Percentiles rank a stretch among this genome's conserved stretches.
Conservation (phyloP, 1,140 invertebrate genomes). For the Heliconius himera region DNA sequence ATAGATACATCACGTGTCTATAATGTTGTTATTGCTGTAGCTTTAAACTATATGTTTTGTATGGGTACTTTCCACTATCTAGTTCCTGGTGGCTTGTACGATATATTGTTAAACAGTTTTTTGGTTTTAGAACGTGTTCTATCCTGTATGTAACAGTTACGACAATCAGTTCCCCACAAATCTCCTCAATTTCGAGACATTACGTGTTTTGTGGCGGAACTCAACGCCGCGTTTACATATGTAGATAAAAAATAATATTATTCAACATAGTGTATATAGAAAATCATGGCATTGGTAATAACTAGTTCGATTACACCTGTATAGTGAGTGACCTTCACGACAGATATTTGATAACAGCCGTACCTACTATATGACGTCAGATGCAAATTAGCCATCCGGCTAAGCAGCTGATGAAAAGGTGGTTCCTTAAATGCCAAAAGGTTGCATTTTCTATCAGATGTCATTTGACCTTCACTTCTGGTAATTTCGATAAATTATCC, state of each 20-base stretch:
- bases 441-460: conserved; percentile 21
- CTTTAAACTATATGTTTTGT: too few species aligned
- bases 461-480: not conserved
- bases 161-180: too few species aligned
- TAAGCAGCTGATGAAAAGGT: conserved; percentile 33
- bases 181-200: too few species aligned
- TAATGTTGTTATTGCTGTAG: too few species aligned
- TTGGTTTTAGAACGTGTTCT: too few species aligned
- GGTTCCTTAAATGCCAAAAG: conserved; percentile 15
- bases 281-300: not conserved
- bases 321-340: conserved; percentile 15
- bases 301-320: conserved; percentile 3
- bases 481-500: too few species aligned
- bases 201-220: too few species aligned
- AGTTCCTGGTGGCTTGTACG: too few species aligned
- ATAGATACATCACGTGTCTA: not conserved
- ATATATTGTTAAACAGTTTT: too few species aligned
- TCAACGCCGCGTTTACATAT: too few species aligned
- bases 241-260: not conserved
- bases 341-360: conserved; percentile 13
- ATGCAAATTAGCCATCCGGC: conserved; percentile 20
- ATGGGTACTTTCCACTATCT: too few species aligned
- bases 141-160: too few species aligned
- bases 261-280: not conserved
- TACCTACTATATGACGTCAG: conserved; percentile 18